Evolutionary conservation across 2,888 invertebrate genomes (phyloP).

Genomic region (Mimachlamys varia): DNA sequence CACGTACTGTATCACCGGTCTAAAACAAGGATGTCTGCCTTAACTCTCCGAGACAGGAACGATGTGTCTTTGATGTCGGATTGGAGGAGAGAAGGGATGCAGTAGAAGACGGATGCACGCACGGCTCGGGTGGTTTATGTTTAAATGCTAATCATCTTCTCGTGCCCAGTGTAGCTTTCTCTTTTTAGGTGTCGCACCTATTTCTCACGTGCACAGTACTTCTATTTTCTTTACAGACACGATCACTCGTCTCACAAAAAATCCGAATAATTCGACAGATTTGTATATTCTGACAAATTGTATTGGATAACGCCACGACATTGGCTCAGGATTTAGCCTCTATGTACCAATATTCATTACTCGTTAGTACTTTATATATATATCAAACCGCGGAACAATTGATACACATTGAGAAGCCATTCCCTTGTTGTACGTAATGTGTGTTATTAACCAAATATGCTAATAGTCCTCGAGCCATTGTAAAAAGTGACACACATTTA

Average conservation of each 20-base stretch:
- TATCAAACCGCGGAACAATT: no score
- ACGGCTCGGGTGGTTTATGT: neutral
- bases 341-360: no score
- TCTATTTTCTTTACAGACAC: neutral
- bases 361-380: no score
- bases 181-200: neutral
- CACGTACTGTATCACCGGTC: conserved; percentile 4
- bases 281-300: neutral
- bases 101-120: neutral
- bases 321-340: no score
- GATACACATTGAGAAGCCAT: no score
- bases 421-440: no score
- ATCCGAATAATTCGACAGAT: neutral
- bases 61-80: neutral
- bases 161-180: neutral
- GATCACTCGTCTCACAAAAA: neutral
- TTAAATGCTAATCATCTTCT: neutral
- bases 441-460: no score
- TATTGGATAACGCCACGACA: neutral
- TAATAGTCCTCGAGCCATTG: no score
- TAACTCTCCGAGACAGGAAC: conserved; percentile 3
- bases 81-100: neutral
- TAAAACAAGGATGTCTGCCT: neutral
- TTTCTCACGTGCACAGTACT: neutral
- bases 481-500: no score